Conservation (phyloP, 1,140 invertebrate genomes). For the Mycetomoellerius zeteki region DNA sequence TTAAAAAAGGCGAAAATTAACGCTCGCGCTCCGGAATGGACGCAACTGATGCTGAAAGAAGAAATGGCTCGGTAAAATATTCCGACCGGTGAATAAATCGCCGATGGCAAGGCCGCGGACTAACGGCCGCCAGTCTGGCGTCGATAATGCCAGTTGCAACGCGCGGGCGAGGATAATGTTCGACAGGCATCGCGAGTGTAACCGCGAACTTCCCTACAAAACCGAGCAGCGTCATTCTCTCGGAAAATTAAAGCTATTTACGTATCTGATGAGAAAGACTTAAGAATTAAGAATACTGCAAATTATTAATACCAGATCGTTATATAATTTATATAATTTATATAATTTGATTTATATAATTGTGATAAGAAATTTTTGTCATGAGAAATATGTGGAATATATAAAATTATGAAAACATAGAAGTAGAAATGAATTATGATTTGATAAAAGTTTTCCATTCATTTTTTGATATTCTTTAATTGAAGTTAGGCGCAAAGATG, state of each 20-base stretch:
- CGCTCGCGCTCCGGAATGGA: constrained; percentile 36
- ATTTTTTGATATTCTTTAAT: neutral
- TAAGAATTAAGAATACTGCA: neutral
- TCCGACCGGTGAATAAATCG: constrained; percentile 70
- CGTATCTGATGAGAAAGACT: neutral
- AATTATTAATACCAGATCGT: neutral
- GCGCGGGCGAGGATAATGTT: constrained; percentile 26
- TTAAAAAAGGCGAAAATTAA: neutral
- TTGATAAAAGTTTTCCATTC: neutral
- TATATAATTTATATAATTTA: no score
- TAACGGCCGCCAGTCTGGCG: constrained; percentile 74
- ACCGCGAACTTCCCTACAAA: neutral
- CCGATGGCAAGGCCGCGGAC: constrained; percentile 73
- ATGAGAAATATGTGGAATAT: neutral
- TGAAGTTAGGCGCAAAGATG: constrained; percentile 28
- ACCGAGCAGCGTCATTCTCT: neutral
- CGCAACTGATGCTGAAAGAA: constrained; percentile 49
- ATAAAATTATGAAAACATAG: neutral
- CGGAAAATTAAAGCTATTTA: neutral
- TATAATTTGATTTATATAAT: neutral
- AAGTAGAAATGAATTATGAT: neutral
- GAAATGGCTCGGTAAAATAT: constrained; percentile 63
- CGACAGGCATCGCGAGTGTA: constrained; percentile 32
- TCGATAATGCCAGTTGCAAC: constrained; percentile 68
- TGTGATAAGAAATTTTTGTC: neutral